These are phyloP conservation scores for Platichthys stellatus DNA, from an alignment of 2,113 vertebrate species.

Conservation along the genomic window DNA sequence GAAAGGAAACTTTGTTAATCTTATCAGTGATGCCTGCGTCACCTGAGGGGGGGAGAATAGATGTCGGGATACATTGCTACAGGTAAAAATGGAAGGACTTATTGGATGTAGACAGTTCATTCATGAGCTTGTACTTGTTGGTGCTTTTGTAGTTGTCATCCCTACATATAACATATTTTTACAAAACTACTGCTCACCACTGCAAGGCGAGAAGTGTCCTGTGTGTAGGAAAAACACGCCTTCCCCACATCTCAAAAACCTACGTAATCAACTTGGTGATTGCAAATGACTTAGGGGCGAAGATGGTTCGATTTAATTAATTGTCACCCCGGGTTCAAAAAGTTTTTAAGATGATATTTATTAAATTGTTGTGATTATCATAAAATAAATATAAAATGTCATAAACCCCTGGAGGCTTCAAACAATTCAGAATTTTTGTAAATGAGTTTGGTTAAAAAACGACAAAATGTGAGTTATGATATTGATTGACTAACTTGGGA, in stretches of 20 bases:
- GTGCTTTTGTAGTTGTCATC: background rate
- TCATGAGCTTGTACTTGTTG: background rate
- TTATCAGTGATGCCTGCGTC: constrained; percentile 26
- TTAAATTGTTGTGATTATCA: background rate
- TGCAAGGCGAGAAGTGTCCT: no score
- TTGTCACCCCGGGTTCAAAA: background rate
- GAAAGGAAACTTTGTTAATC: constrained; percentile 22
- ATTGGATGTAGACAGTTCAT: background rate
- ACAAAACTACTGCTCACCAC: background rate
- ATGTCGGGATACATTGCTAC: background rate
- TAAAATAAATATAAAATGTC: background rate
- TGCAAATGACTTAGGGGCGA: no score
- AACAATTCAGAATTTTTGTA: background rate
- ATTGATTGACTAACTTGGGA: background rate
- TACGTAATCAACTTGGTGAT: no score
- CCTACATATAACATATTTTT: no score
- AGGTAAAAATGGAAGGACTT: constrained; percentile 11
- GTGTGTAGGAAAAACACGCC: no score
- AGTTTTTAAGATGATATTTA: background rate
- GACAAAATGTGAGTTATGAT: background rate
- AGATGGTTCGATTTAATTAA: no score
- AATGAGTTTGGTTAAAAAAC: background rate
- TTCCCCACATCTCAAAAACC: no score
- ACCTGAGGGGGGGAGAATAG: constrained; percentile 4
- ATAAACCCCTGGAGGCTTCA: background rate